Conservation (phyloP, 2,888 invertebrate genomes). For the Drosophila pseudotalamancana region DNA sequence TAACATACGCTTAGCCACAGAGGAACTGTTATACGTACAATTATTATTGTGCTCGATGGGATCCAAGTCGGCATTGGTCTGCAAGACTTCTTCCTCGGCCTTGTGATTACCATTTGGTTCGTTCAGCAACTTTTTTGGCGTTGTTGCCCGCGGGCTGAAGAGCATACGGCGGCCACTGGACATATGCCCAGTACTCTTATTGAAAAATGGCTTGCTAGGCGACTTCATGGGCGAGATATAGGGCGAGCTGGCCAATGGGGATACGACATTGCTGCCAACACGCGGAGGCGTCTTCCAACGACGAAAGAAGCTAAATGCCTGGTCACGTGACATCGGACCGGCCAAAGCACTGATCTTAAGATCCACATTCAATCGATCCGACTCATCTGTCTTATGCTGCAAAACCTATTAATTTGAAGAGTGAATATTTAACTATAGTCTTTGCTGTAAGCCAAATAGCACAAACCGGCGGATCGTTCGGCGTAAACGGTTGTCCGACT, state of each 20-base stretch:
- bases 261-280: constrained; percentile 54
- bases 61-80: constrained; percentile 4
- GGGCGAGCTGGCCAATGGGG: constrained; percentile 64
- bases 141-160: constrained; percentile 55
- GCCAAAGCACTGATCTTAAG: constrained; percentile 94
- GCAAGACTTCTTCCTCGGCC: not conserved
- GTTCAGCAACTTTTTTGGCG: constrained; percentile 8
- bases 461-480: constrained; percentile 88
- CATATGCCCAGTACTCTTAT: constrained; percentile 5
- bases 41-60: constrained; percentile 58
- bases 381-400: constrained; percentile 79
- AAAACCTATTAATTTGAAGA: constrained; percentile 85
- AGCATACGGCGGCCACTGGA: constrained; percentile 49
- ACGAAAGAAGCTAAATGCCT: constrained; percentile 89
- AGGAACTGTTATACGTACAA: constrained; percentile 10
- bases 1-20: not conserved
- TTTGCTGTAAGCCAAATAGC: not conserved
- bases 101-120: constrained; percentile 62
- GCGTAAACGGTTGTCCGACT: constrained; percentile 92
- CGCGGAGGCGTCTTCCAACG: constrained; percentile 94
- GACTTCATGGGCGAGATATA: constrained; percentile 69
- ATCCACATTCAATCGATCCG: constrained; percentile 88
- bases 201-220: constrained; percentile 38
- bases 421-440: not conserved
- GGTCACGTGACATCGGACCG: constrained; percentile 93